Evolutionary conservation across 2,797 vertebrate species (phyloP).

Genomic region (Spinus olivaceus): DNA sequence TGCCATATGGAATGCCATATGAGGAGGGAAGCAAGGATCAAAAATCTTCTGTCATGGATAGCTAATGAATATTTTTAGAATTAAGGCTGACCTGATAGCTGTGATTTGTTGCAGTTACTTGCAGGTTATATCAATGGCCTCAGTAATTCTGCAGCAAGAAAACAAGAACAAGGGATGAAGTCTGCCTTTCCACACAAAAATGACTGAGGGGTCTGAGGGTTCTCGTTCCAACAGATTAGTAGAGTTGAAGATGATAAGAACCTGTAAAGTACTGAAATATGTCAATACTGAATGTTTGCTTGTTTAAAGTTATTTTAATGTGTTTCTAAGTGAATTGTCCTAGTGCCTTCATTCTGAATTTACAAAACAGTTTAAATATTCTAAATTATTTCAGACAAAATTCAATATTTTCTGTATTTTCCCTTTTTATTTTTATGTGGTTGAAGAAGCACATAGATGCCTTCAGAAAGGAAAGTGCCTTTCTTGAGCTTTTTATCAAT

Average conservation of each 20-base stretch:
- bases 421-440: neutral
- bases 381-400: neutral
- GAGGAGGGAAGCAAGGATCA: neutral
- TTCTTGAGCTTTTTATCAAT: neutral
- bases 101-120: neutral
- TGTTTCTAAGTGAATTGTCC: neutral
- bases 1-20: neutral
- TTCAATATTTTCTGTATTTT: neutral
- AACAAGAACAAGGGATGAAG: neutral
- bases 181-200: neutral
- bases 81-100: neutral
- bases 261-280: neutral
- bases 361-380: neutral
- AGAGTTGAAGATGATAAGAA: neutral
- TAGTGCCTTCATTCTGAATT: neutral
- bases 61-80: conserved; percentile 8
- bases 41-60: neutral
- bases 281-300: neutral
- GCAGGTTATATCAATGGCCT: neutral
- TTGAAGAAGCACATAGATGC: neutral
- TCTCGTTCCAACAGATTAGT: neutral
- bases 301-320: neutral
- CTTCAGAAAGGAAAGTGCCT: neutral
- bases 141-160: neutral
- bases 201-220: rapidly evolving